phyloP scores from a whole-genome alignment of 2,888 invertebrate species.

The Sturmia bella region DNA sequence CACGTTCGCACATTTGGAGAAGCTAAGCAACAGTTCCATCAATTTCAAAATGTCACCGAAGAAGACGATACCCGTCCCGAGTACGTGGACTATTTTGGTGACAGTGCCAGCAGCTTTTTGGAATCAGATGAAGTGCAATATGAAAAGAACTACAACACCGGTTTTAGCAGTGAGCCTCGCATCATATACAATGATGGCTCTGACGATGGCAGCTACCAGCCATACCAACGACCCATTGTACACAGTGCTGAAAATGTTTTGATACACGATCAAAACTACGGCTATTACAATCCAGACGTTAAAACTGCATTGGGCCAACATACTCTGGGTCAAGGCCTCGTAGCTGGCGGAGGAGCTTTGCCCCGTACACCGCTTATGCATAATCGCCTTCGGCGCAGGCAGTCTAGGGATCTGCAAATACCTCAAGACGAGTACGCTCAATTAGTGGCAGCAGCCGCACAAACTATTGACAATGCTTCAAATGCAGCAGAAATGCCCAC shows the following conservation, averaged over 20 bases:
- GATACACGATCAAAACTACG: slow-evolving; percentile 70
- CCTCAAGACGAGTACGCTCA: slow-evolving; percentile 76
- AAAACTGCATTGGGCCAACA: slow-evolving; percentile 65
- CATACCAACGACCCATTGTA: slow-evolving; percentile 74
- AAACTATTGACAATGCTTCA: slow-evolving; percentile 59
- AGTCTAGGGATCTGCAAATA: slow-evolving; percentile 76
- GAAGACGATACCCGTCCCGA: slow-evolving; percentile 77
- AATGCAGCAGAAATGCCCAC: slow-evolving; percentile 59
- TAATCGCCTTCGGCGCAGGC: slow-evolving; percentile 77
- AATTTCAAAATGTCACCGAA: slow-evolving; percentile 78
- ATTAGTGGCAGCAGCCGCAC: slow-evolving; percentile 48
- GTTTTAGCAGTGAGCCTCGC: slow-evolving; percentile 80
- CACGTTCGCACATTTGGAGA: slow-evolving; percentile 79
- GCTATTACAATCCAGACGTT: slow-evolving; percentile 72
- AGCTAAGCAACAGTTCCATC: slow-evolving; percentile 79
- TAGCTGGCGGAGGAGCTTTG: slow-evolving; percentile 72
- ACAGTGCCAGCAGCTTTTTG: slow-evolving; percentile 78
- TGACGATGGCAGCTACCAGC: slow-evolving; percentile 74
- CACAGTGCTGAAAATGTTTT: slow-evolving; percentile 78
- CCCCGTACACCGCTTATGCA: slow-evolving; percentile 78
- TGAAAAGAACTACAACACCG: slow-evolving; percentile 78
- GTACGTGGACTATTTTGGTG: slow-evolving; percentile 78
- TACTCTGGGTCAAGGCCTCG: slow-evolving; percentile 56
- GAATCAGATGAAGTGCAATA: slow-evolving; percentile 80
- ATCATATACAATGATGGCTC: slow-evolving; percentile 79